A percentile compares a stretch with the other conserved stretches of the same genome.
These are phyloP conservation scores for Panthera tigris DNA, from an alignment of 2,113 vertebrate genomes.

Conservation along the genomic window DNA sequence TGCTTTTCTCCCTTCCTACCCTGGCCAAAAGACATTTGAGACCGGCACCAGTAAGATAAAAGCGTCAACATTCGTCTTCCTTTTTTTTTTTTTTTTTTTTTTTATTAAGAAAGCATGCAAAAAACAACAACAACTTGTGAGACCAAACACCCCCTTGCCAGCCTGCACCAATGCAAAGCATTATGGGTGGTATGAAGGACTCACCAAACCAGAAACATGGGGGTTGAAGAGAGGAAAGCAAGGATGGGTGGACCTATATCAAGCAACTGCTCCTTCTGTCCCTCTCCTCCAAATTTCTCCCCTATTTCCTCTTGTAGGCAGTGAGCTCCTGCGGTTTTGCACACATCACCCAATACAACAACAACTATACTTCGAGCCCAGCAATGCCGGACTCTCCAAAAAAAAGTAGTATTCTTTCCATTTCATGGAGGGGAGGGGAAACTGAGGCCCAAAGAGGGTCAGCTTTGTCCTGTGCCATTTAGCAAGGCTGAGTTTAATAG, in stretches of 20 bases:
- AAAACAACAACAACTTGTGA: slow-evolving; percentile 85
- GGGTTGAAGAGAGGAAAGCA: slow-evolving; percentile 57
- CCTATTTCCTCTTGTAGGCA: slow-evolving; percentile 42
- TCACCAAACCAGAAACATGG: slow-evolving; percentile 69
- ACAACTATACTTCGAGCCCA: slow-evolving; percentile 54
- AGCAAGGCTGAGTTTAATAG: background rate
- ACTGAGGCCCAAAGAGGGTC: slow-evolving; percentile 40
- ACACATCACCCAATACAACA: slow-evolving; percentile 68
- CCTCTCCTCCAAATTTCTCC: slow-evolving; percentile 32
- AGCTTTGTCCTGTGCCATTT: background rate
- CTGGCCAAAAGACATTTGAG: slow-evolving; percentile 54
- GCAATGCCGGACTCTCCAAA: slow-evolving; percentile 42
- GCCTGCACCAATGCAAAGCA: slow-evolving; percentile 75
- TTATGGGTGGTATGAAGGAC: slow-evolving; percentile 56
- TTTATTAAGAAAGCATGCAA: slow-evolving; percentile 92
- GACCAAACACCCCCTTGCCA: slow-evolving; percentile 81
- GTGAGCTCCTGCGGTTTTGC: slow-evolving; percentile 45
- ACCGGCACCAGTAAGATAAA: slow-evolving; percentile 75
- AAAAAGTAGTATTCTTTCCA: slow-evolving; percentile 63
- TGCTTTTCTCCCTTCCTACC: background rate
- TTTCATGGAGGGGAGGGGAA: background rate
- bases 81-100: slow-evolving; percentile 78
- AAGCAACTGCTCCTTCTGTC: background rate
- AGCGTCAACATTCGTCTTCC: slow-evolving; percentile 82
- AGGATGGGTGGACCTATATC: slow-evolving; percentile 44